Percentiles rank a stretch among this genome's conserved stretches.
Conservation (phyloP, 1,140 invertebrate genomes). For the Alviniconcha marisindica region DNA sequence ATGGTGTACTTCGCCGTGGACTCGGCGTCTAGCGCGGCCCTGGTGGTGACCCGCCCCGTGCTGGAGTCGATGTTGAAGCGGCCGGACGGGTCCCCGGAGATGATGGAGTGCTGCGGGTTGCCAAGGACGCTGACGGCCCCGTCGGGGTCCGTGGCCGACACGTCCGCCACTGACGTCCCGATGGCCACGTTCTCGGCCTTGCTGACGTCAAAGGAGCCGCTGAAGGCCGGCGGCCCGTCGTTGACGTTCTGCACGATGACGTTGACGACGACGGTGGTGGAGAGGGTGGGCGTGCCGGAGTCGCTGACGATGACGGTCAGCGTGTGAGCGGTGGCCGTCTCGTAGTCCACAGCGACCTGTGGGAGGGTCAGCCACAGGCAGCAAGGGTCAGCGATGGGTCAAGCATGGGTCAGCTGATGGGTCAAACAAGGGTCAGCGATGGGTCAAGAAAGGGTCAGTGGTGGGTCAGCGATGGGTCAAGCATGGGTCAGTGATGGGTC, state of each 20-base stretch:
- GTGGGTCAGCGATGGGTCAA: too few relatives aligned
- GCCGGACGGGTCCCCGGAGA: constrained; percentile 52
- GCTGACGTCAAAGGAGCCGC: constrained; percentile 33
- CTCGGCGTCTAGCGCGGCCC: constrained; percentile 55
- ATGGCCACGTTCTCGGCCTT: constrained; percentile 48
- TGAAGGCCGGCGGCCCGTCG: constrained; percentile 57
- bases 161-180: constrained; percentile 46
- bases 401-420: too few relatives aligned
- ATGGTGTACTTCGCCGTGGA: constrained; percentile 48
- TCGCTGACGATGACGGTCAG: constrained; percentile 55
- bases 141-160: constrained; percentile 57
- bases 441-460: too few relatives aligned
- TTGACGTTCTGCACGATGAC: constrained; percentile 64
- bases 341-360: constrained; percentile 55
- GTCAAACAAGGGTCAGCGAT: too few relatives aligned
- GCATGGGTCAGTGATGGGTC: too few relatives aligned
- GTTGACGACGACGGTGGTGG: constrained; percentile 45
- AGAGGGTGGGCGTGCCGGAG: constrained; percentile 38
- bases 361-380: neutral
- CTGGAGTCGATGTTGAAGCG: constrained; percentile 58
- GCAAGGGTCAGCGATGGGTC: too few relatives aligned
- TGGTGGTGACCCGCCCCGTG: constrained; percentile 52
- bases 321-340: constrained; percentile 46
- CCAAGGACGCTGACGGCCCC: constrained; percentile 42
- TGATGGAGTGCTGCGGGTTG: constrained; percentile 49